A percentile compares a stretch with the other conserved stretches of the same genome.
These are phyloP conservation scores for Cistogaster globosa DNA, from an alignment of 2,888 invertebrate species.

Conservation along the genomic window DNA sequence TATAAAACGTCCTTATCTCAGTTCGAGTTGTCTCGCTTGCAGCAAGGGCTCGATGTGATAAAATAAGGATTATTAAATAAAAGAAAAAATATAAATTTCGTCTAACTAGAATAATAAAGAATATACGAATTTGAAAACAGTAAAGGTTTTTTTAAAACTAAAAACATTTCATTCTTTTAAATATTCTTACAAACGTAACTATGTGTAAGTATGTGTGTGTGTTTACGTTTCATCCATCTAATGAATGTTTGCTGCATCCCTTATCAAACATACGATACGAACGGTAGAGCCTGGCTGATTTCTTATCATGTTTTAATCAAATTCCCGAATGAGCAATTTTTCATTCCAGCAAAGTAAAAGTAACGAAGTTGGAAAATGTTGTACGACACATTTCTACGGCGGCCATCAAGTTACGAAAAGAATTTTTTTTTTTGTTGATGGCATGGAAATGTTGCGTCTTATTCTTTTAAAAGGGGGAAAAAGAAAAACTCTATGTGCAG, in stretches of 20 bases:
- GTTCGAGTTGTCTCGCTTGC: no score
- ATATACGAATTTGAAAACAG: no score
- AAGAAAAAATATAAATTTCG: no score
- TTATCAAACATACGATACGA: conserved; percentile 22
- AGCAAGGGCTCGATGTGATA: no score
- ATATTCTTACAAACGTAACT: neutral
- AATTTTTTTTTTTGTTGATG: neutral
- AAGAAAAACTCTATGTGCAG: neutral
- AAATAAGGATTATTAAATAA: no score
- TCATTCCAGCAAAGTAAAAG: conserved; percentile 79
- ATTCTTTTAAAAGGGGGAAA: neutral
- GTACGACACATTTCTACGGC: conserved; percentile 17
- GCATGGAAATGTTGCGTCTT: conserved; percentile 2
- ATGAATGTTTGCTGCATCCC: conserved; percentile 55
- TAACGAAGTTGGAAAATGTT: conserved; percentile 62
- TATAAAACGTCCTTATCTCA: no score
- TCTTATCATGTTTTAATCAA: conserved; percentile 81
- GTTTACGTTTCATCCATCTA: conserved; percentile 21
- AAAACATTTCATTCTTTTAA: conserved; percentile 33
- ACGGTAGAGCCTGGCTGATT: conserved; percentile 60
- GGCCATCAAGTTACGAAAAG: conserved; percentile 12
- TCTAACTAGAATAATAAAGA: no score
- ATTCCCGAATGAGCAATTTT: conserved; percentile 82
- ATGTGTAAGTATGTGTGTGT: no score
- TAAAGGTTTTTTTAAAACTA: no score